Conservation (phyloP, 2,888 invertebrate genomes). For the Andrena bucephala region DNA sequence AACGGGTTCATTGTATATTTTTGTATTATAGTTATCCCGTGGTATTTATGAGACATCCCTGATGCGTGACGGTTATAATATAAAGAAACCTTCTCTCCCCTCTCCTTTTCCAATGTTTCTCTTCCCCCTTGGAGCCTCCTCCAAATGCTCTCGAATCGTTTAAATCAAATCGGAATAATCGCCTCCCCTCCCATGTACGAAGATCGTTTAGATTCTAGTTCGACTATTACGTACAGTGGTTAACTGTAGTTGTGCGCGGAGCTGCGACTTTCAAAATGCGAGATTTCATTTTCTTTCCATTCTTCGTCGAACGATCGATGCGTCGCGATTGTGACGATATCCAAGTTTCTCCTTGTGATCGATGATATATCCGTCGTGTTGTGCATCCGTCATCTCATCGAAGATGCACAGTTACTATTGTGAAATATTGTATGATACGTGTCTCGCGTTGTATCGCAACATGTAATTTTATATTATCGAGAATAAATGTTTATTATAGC, state of each 20-base stretch:
- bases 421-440: slow-evolving; percentile 84
- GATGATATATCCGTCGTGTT: slow-evolving; percentile 16
- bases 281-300: slow-evolving; percentile 27
- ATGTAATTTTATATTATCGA: slow-evolving; percentile 83
- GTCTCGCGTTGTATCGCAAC: slow-evolving; percentile 78
- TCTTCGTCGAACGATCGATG: slow-evolving; percentile 17
- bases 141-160: slow-evolving; percentile 40
- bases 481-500: slow-evolving; percentile 78
- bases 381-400: slow-evolving; percentile 38
- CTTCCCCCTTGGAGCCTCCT: slow-evolving; percentile 2
- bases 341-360: neutral
- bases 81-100: slow-evolving; percentile 17
- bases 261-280: slow-evolving; percentile 38
- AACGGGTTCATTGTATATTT: slow-evolving; percentile 79
- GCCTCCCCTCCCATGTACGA: slow-evolving; percentile 14
- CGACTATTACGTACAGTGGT: slow-evolving; percentile 35
- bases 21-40: slow-evolving; percentile 81
- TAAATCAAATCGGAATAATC: slow-evolving; percentile 56
- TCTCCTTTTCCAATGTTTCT: slow-evolving; percentile 8
- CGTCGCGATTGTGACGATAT: slow-evolving; percentile 10
- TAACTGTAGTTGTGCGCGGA: slow-evolving; percentile 42
- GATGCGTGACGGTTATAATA: slow-evolving; percentile 51
- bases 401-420: slow-evolving; percentile 70
- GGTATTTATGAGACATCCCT: slow-evolving; percentile 79
- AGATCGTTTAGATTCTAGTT: slow-evolving; percentile 49